Base-by-base conservation (phyloP, 2,888 invertebrate genomes). In the Caenorhabditis sinica region DNA sequence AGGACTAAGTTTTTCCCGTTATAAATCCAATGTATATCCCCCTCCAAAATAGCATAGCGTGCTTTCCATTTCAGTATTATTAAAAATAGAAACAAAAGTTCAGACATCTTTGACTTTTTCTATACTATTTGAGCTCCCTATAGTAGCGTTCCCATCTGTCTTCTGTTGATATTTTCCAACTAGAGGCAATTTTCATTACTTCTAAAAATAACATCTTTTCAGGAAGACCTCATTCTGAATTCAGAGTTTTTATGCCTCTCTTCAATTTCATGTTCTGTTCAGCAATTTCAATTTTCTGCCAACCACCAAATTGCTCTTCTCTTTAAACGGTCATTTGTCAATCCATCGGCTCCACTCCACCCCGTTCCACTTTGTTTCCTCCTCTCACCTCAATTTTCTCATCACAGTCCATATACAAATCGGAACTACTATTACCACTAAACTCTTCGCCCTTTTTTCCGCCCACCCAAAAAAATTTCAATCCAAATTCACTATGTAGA, bases 361-460 rank as follows among this genome's bases (percentile, higher is more conserved):
- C 71, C 43, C 36, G 45, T 60, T 45, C 17, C 71, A 25, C 23
- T 40, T 17, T 33, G 9, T 8, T 65, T 65, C 36, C 45, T n/a
- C n/a, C 49, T n/a, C 58, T 23, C 51, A 23, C 61, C 65, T 40
- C 79, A 80, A 80, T 80, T 80, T 80, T 80, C 80, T 43, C 80
- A 80, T 72, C 80, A 80, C 72, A 43, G 65, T 56, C 20, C 25
- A 45, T 20, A 45, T 45, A 8, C 8, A 49, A 61, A 71, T n/a
- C 61, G 65, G 79, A 72, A 72, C 69, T 66, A 80, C 80, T n/a
- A n/a, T n/a, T n/a, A n/a, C n/a, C n/a, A n/a, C n/a, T 79, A 63
- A 79, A 79, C 71, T 69, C 13, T 9, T 36, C 30, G 28, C n/a
- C 56, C 56, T n/a, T 28, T 25, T 53, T 58, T 33, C 25, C n/a